Percentiles rank a stretch among this genome's conserved stretches.
Conservation (phyloP, 2,797 vertebrate species). For the Rallus crepitans region DNA sequence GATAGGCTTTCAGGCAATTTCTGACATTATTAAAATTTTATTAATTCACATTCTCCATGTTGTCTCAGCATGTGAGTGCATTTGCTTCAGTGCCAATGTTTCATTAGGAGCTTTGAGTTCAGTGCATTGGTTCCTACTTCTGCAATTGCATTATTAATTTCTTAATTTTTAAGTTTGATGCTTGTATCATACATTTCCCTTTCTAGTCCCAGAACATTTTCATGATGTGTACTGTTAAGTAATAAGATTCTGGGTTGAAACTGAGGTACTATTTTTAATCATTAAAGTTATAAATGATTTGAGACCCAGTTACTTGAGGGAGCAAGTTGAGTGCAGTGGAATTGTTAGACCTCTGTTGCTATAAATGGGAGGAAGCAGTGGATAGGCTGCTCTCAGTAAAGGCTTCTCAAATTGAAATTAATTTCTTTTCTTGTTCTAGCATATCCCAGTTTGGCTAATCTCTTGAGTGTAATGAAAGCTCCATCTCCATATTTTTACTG, state of each 20-base stretch:
- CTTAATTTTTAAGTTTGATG: conserved; percentile 24
- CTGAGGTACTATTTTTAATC: conserved; percentile 51
- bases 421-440: conserved; percentile 39
- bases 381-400: background rate
- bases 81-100: background rate
- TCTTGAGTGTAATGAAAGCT: conserved; percentile 31
- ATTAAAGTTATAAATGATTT: conserved; percentile 37
- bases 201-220: conserved; percentile 24
- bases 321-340: conserved; percentile 1
- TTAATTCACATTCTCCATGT: background rate
- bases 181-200: background rate
- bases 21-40: conserved; percentile 6
- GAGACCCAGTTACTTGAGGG: conserved; percentile 52
- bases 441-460: conserved; percentile 40
- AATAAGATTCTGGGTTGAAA: conserved; percentile 42
- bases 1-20: background rate
- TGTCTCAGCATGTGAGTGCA: background rate
- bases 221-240: background rate
- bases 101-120: conserved; percentile 7
- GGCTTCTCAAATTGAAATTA: conserved; percentile 35
- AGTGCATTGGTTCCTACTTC: background rate
- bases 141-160: conserved; percentile 28
- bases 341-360: conserved; percentile 28
- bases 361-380: background rate
- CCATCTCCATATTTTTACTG: background rate